A percentile compares a stretch with the other conserved stretches of the same genome.
Evolutionary conservation across 2,797 vertebrate species (phyloP).

Genomic region (Florisuga fusca): DNA sequence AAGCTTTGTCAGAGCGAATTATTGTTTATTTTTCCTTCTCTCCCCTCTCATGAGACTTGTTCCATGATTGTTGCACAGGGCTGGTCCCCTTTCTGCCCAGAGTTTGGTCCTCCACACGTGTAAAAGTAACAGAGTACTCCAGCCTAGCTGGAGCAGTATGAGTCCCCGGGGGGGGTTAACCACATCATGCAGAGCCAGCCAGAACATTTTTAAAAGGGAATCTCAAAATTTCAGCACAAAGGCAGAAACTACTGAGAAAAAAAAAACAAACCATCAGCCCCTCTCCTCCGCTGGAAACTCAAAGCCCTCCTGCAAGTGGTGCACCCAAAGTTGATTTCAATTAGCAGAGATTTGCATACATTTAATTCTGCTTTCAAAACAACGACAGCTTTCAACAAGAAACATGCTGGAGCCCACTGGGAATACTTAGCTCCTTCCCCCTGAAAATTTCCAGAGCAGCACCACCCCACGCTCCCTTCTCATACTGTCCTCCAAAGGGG

Average conservation of each 20-base stretch:
- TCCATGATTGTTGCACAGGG: background rate
- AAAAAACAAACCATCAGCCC: background rate
- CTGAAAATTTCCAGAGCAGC: background rate
- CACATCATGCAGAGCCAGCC: background rate
- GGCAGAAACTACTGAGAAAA: background rate
- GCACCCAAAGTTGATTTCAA: background rate
- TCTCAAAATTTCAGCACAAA: background rate
- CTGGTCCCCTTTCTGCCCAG: background rate
- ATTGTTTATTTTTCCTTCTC: background rate
- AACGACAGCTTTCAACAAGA: background rate
- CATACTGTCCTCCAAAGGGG: background rate
- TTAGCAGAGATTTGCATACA: background rate
- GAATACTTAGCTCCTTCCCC: background rate
- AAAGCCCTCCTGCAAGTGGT: background rate
- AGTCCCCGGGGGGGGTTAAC: background rate
- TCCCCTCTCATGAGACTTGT: background rate
- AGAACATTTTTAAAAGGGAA: background rate
- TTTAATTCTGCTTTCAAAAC: background rate
- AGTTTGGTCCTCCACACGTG: background rate
- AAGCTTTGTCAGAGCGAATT: background rate
- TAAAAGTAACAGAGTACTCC: background rate
- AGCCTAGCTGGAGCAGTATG: background rate
- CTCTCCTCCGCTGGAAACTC: background rate
- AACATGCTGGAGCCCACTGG: fast-evolving
- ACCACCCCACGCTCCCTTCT: background rate